These are phyloP conservation scores for Rhynchopsitta pachyrhyncha DNA, from an alignment of 2,113 vertebrate genomes.

Conservation along the genomic window DNA sequence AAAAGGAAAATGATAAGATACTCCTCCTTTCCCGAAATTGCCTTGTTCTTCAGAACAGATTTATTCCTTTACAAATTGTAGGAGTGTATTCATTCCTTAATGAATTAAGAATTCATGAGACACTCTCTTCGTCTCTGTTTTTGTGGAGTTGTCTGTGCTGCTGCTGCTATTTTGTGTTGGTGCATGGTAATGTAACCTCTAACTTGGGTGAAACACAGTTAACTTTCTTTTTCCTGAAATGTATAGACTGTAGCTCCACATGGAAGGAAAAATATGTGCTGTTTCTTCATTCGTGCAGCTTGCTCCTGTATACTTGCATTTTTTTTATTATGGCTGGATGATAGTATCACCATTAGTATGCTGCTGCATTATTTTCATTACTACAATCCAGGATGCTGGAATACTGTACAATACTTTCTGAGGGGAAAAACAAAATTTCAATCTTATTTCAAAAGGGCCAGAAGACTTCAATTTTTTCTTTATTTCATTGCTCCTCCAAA, in stretches of 20 bases:
- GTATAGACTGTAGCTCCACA: background rate
- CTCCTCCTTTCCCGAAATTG: background rate
- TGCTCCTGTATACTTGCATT: background rate
- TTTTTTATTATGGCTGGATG: background rate
- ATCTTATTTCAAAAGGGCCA: background rate
- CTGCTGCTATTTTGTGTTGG: background rate
- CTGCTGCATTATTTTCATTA: background rate
- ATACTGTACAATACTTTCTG: background rate
- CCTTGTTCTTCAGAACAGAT: background rate
- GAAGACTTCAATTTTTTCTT: background rate
- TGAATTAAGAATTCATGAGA: constrained; percentile 3
- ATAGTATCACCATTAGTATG: background rate
- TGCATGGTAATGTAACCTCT: background rate
- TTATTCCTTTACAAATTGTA: constrained; percentile 2
- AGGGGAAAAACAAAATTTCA: fast-evolving
- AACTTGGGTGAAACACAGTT: background rate
- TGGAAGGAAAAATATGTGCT: background rate
- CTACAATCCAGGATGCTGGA: background rate
- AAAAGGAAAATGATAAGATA: background rate
- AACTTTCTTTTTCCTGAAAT: background rate
- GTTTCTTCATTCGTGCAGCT: background rate
- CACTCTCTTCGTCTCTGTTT: background rate
- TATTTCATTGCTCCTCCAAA: background rate
- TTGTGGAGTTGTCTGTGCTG: background rate
- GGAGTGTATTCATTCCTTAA: background rate